These are phyloP conservation scores for Trichoplusia ni DNA, from an alignment of 1,140 invertebrate species.

Conservation along the genomic window DNA sequence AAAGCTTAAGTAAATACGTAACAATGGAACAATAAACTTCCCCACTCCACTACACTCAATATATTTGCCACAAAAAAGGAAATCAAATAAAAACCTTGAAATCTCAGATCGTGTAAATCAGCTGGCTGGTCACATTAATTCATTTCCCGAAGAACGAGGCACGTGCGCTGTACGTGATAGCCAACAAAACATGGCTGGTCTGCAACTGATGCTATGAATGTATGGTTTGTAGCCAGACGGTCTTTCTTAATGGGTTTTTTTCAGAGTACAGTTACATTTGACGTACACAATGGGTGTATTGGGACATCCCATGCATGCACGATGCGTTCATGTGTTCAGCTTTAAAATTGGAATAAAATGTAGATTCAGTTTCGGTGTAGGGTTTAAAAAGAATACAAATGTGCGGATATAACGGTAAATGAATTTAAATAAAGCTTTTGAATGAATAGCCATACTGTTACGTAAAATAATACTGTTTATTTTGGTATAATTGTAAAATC, in stretches of 20 bases:
- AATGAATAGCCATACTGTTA: not conserved
- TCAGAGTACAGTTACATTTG: conserved; percentile 3
- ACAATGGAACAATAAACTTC: conserved; percentile 21
- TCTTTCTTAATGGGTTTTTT: not conserved
- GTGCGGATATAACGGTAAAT: too few relatives aligned
- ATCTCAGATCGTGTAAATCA: conserved; percentile 57
- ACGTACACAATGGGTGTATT: conserved; percentile 14
- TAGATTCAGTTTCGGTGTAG: not conserved
- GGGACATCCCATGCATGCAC: conserved; percentile 18
- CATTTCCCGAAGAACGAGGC: conserved; percentile 45
- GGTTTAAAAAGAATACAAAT: too few relatives aligned
- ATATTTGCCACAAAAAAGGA: conserved; percentile 34
- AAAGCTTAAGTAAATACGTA: not conserved
- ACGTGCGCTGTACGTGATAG: conserved; percentile 42
- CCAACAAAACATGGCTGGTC: conserved; percentile 4
- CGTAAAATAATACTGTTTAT: too few relatives aligned
- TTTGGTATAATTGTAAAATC: too few relatives aligned
- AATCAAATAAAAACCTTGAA: conserved; percentile 46
- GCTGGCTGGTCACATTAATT: conserved; percentile 51
- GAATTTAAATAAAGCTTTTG: not conserved
- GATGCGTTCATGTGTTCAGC: not conserved
- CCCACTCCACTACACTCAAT: conserved; percentile 9
- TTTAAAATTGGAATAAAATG: not conserved
- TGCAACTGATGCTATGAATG: conserved; percentile 3
- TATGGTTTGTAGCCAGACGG: not conserved